phyloP scores from a whole-genome alignment of 1,140 invertebrate genomes.

The Heliconius melpomene region DNA sequence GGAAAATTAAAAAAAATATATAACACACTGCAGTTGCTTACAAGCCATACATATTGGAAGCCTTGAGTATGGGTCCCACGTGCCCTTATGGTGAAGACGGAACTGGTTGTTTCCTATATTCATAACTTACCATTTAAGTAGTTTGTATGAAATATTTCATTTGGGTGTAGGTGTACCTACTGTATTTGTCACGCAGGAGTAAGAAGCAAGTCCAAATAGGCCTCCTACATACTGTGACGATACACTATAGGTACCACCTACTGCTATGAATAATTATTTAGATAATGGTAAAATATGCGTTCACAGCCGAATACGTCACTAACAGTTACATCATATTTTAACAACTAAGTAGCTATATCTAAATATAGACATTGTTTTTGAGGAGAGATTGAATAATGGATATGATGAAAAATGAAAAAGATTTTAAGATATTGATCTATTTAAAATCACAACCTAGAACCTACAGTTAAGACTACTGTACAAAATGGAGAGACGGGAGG shows the following conservation, averaged over 20 bases:
- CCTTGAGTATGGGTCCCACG: too few species aligned
- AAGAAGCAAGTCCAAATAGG: neutral
- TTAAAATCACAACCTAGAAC: too few species aligned
- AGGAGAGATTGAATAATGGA: neutral
- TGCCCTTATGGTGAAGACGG: neutral
- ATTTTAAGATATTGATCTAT: too few species aligned
- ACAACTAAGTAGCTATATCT: neutral
- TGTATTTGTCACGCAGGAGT: slow-evolving; percentile 4
- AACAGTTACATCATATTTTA: slow-evolving; percentile 13
- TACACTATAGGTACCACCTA: neutral
- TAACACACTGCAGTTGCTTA: too few species aligned
- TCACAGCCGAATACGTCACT: neutral
- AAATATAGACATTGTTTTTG: neutral
- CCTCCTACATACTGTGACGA: slow-evolving; percentile 18
- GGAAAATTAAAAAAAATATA: too few species aligned
- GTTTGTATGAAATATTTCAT: slow-evolving; percentile 2
- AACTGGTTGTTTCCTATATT: neutral
- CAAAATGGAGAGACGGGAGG: too few species aligned
- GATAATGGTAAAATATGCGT: slow-evolving; percentile 1
- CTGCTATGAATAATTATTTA: slow-evolving; percentile 7
- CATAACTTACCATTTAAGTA: neutral
- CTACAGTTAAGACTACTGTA: too few species aligned
- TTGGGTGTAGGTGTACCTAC: neutral
- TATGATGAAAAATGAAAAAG: too few species aligned
- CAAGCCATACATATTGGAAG: too few species aligned